Percentiles rank a stretch among this genome's conserved stretches.
Conservation (phyloP, 2,888 invertebrate genomes). For the Perdita meconis region DNA sequence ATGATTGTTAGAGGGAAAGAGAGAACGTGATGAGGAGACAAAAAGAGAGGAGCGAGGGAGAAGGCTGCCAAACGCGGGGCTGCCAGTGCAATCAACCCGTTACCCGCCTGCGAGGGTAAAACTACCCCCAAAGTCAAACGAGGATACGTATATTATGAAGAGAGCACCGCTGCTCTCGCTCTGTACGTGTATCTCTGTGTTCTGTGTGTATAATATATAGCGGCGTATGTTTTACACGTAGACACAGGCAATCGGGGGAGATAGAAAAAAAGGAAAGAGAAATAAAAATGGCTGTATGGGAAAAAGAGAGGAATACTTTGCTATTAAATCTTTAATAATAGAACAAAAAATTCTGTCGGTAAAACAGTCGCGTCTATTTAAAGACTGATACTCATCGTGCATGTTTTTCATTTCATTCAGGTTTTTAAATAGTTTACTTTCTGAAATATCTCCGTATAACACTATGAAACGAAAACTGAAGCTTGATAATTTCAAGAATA, state of each 20-base stretch:
- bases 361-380: slow-evolving; percentile 70
- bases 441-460: slow-evolving; percentile 5
- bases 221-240: slow-evolving; percentile 21
- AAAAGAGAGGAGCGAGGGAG: slow-evolving; percentile 60
- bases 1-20: slow-evolving; percentile 39
- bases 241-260: slow-evolving; percentile 28
- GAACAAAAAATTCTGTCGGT: slow-evolving; percentile 78
- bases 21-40: slow-evolving; percentile 50
- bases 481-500: neutral
- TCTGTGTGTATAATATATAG: slow-evolving; percentile 32
- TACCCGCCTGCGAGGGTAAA: slow-evolving; percentile 80
- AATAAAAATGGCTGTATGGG: slow-evolving; percentile 63
- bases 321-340: slow-evolving; percentile 78
- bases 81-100: slow-evolving; percentile 83
- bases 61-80: slow-evolving; percentile 74
- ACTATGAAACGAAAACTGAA: slow-evolving; percentile 1
- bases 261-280: slow-evolving; percentile 41
- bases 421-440: slow-evolving; percentile 25
- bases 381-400: slow-evolving; percentile 33
- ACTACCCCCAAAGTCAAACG: slow-evolving; percentile 80
- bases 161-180: slow-evolving; percentile 54
- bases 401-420: slow-evolving; percentile 56
- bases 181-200: slow-evolving; percentile 20
- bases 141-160: slow-evolving; percentile 75
- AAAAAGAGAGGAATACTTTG: slow-evolving; percentile 73